Conservation (phyloP, 92 coral and sea anemone genomes). For the Ricordea florida region DNA sequence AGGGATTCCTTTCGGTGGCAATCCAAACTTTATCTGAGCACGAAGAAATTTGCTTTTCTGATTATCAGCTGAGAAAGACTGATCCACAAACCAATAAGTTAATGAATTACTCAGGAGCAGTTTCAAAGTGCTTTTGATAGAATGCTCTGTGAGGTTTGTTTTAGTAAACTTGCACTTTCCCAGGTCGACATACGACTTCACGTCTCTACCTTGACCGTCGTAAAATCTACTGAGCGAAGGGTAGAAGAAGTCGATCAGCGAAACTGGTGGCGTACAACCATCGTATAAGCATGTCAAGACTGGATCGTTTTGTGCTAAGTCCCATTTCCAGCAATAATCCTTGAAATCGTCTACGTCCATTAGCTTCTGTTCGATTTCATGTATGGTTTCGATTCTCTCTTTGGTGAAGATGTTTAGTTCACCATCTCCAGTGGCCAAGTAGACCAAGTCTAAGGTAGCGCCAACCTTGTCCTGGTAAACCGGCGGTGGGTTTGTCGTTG, state of each 20-base stretch:
- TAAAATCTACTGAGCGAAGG: conserved; percentile 35
- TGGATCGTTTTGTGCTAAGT: conserved; percentile 45
- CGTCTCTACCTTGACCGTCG: conserved; percentile 61
- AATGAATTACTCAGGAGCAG: conserved; percentile 72
- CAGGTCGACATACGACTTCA: neutral
- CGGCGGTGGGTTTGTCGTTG: neutral
- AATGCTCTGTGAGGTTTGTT: conserved; percentile 39
- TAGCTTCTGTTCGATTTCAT: conserved; percentile 72
- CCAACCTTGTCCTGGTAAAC: conserved; percentile 11
- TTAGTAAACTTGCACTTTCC: no score
- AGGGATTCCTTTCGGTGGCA: conserved; percentile 62
- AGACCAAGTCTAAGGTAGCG: conserved; percentile 81
- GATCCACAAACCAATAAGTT: conserved; percentile 86
- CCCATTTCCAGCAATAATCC: conserved; percentile 84
- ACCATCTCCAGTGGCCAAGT: conserved; percentile 72
- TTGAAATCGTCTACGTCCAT: conserved; percentile 63
- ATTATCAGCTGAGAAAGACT: conserved; percentile 60
- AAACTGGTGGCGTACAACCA: conserved; percentile 85
- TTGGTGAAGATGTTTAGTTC: conserved; percentile 81
- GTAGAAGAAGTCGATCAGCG: conserved; percentile 81
- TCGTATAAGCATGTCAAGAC: conserved; percentile 43
- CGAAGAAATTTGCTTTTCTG: conserved; percentile 75
- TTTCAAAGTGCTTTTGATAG: conserved; percentile 58
- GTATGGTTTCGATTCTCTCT: conserved; percentile 72
- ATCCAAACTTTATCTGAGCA: conserved; percentile 88